Evolutionary conservation across 2,113 vertebrate species (phyloP).

Genomic region (Crotalus tigris): DNA sequence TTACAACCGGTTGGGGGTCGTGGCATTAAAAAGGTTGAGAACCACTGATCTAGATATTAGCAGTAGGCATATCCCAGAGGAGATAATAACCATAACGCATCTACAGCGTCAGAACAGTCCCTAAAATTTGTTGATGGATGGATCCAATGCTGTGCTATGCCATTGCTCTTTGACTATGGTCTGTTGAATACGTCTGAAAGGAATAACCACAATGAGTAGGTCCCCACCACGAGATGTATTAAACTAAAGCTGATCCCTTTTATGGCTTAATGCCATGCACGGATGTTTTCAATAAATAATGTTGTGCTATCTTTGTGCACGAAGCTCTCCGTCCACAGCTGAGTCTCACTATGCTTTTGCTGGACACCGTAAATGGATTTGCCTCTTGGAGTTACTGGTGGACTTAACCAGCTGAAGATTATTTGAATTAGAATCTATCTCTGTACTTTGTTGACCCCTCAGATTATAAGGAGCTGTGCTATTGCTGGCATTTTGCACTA

Average conservation of each 20-base stretch:
- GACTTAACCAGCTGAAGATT: slow-evolving; percentile 30
- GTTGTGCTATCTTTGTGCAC: neutral
- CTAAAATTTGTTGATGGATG: neutral
- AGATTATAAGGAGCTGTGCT: neutral
- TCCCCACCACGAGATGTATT: neutral
- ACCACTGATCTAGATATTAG: neutral
- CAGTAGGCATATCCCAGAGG: neutral
- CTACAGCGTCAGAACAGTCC: neutral
- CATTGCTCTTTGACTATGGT: neutral
- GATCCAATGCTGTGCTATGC: neutral
- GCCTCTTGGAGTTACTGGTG: slow-evolving; percentile 7
- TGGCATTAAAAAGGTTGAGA: no score
- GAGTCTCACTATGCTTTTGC: slow-evolving; percentile 7
- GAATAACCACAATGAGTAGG: neutral
- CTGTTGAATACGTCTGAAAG: neutral
- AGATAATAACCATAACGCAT: neutral
- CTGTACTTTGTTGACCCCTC: slow-evolving; percentile 20
- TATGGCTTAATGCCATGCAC: neutral
- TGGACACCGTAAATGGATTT: slow-evolving; percentile 23
- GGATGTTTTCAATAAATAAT: neutral
- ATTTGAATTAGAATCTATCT: slow-evolving; percentile 28
- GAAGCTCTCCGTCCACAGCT: neutral
- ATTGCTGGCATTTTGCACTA: slow-evolving; percentile 33
- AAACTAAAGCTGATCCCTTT: neutral
- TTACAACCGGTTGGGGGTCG: no score